Conservation (phyloP, 2,113 vertebrate genomes). For the Pungitius pungitius region DNA sequence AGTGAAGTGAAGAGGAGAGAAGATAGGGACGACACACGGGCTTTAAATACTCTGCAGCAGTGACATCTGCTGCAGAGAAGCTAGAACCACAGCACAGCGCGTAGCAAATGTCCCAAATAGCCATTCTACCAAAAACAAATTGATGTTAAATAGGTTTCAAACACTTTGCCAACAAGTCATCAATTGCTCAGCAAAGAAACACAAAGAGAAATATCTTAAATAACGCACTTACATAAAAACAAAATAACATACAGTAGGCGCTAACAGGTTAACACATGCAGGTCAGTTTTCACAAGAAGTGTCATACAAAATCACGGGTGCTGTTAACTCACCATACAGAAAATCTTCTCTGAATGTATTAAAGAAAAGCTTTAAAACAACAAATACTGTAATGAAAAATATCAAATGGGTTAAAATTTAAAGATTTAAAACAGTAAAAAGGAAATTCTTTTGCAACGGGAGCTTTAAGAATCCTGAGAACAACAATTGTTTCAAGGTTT, state of each 20-base stretch:
- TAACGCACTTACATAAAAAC: too few relatives aligned
- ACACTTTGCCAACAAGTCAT: too few relatives aligned
- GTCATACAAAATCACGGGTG: neutral
- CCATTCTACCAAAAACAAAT: neutral
- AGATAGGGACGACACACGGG: neutral
- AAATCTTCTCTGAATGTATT: neutral
- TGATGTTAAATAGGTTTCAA: neutral
- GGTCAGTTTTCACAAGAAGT: neutral
- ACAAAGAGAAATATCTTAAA: neutral
- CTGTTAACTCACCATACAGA: neutral
- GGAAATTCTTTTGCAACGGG: neutral
- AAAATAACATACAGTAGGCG: too few relatives aligned
- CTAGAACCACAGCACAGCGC: neutral
- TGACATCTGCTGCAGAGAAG: conserved; percentile 63
- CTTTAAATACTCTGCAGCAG: conserved; percentile 51
- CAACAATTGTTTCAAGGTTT: neutral
- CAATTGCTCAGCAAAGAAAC: neutral
- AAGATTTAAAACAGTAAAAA: neutral
- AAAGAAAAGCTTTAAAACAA: neutral
- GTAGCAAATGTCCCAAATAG: neutral
- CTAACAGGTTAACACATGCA: neutral
- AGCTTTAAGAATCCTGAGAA: neutral
- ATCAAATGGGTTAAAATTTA: neutral
- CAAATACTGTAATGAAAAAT: neutral
- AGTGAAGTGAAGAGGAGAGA: conserved; percentile 24